These are phyloP conservation scores for Pseudomugil gertrudae DNA, from an alignment of 2,797 vertebrate genomes.

Conservation along the genomic window DNA sequence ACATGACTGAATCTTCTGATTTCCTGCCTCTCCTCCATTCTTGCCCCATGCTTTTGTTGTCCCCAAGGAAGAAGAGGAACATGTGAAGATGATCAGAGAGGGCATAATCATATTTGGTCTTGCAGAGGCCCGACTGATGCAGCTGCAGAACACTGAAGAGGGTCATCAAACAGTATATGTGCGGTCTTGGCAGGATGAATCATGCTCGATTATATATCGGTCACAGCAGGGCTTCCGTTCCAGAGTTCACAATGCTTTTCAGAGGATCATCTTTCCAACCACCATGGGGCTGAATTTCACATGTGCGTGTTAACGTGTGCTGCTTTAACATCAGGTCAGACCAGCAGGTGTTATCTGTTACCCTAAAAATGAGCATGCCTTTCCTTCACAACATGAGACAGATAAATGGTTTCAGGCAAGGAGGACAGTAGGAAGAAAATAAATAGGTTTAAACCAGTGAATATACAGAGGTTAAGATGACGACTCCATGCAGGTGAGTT, in stretches of 20 bases:
- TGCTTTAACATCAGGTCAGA: constrained; percentile 48
- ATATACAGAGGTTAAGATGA: constrained; percentile 19
- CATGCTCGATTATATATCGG: constrained; percentile 68
- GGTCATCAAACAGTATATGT: constrained; percentile 50
- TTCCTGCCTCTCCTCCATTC: constrained; percentile 32
- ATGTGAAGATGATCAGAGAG: constrained; percentile 69
- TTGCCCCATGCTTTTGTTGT: constrained; percentile 21
- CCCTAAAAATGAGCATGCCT: constrained; percentile 53
- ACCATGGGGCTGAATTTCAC: constrained; percentile 59
- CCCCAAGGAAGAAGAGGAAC: constrained; percentile 48
- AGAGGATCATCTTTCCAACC: constrained; percentile 62
- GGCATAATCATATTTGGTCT: constrained; percentile 26
- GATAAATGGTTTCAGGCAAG: constrained; percentile 38
- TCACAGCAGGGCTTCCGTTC: constrained; percentile 67
- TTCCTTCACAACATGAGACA: constrained; percentile 45
- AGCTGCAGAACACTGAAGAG: constrained; percentile 38
- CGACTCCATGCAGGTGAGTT: constrained; percentile 32
- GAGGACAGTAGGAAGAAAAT: constrained; percentile 13
- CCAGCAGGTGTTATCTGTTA: constrained; percentile 69
- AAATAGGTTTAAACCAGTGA: constrained; percentile 9
- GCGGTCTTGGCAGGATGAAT: constrained; percentile 64
- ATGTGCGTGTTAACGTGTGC: constrained; percentile 56
- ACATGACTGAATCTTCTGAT: constrained; percentile 37
- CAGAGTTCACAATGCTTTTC: constrained; percentile 55
- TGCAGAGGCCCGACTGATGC: constrained; percentile 39